These are phyloP conservation scores for Propithecus deckenii DNA, from an alignment of 2,797 vertebrate genomes.

Conservation along the genomic window DNA sequence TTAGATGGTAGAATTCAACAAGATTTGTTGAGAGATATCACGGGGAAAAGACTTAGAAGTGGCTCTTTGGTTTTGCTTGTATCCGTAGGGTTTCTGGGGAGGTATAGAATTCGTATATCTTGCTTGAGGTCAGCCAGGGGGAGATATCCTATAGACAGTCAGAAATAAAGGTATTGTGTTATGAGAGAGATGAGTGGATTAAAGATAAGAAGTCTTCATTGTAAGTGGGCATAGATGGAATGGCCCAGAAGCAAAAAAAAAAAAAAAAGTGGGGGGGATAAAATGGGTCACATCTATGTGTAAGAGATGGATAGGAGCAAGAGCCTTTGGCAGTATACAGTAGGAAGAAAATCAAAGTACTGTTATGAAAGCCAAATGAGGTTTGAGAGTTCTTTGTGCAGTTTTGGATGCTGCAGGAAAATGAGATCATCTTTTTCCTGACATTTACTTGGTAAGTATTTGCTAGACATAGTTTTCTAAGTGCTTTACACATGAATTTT, in stretches of 20 bases:
- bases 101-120: background rate
- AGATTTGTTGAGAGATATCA: background rate
- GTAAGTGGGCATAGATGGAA: background rate
- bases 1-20: background rate
- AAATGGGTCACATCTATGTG: background rate
- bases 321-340: background rate
- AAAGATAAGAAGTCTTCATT: background rate
- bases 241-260: background rate
- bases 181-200: background rate
- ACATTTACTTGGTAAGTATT: background rate
- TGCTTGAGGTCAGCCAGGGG: background rate
- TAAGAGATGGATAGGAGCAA: background rate
- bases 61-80: background rate
- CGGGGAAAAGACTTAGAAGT: background rate
- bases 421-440: constrained; percentile 2
- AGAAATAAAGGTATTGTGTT: constrained; percentile 3
- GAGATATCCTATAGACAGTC: background rate
- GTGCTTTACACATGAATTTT: background rate
- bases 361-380: background rate
- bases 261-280: background rate
- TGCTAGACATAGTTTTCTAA: background rate
- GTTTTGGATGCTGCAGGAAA: background rate
- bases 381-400: background rate
- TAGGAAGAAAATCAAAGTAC: background rate
- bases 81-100: background rate